Conservation (phyloP, 2,888 invertebrate species). For the Teleiodes luculella region DNA sequence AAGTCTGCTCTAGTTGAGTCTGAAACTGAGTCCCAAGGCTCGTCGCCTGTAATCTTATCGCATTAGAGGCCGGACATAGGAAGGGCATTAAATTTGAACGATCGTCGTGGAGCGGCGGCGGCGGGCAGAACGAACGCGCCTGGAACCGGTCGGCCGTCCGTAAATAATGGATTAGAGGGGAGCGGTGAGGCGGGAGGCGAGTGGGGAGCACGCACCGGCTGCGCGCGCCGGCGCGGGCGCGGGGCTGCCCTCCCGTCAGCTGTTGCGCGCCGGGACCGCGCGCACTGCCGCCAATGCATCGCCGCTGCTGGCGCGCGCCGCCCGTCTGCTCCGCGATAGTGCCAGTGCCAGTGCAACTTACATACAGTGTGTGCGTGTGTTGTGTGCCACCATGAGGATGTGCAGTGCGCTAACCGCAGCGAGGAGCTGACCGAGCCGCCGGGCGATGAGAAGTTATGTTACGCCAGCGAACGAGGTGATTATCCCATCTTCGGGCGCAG, state of each 20-base stretch:
- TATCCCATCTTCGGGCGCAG: conserved; percentile 68
- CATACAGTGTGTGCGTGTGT: conserved; percentile 27
- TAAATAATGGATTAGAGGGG: conserved; percentile 78
- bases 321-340: conserved; percentile 41
- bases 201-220: conserved; percentile 55
- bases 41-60: conserved; percentile 68
- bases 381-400: conserved; percentile 46
- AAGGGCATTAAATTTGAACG: conserved; percentile 77
- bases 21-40: conserved; percentile 32
- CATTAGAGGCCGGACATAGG: conserved; percentile 75
- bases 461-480: conserved; percentile 77
- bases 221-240: conserved; percentile 50
- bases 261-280: conserved; percentile 76
- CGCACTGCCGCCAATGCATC: conserved; percentile 71
- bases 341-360: conserved; percentile 40
- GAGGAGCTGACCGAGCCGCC: conserved; percentile 68
- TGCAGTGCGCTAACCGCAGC: conserved; percentile 46
- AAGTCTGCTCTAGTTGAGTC: conserved; percentile 18
- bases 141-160: conserved; percentile 76
- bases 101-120: conserved; percentile 60
- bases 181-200: conserved; percentile 52
- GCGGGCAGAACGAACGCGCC: conserved; percentile 69
- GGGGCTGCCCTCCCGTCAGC: conserved; percentile 75
- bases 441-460: conserved; percentile 73
- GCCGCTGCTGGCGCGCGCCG: conserved; percentile 67